phyloP scores from a whole-genome alignment of 2,888 invertebrate species.

The Drosophila suboccidentalis region DNA sequence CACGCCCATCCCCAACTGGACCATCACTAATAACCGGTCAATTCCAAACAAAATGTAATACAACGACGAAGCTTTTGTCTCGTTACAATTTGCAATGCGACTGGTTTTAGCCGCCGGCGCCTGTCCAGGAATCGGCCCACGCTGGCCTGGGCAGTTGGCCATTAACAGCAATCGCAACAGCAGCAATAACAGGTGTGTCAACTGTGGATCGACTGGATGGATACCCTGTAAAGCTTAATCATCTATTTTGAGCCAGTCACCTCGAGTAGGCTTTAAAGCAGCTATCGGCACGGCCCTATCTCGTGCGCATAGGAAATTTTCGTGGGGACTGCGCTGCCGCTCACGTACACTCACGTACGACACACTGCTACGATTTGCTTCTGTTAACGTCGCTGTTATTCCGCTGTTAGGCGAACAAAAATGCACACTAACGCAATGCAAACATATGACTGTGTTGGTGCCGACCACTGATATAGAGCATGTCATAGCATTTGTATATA shows the following conservation, averaged over 20 bases:
- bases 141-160: conserved; percentile 38
- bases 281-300: too few relatives aligned
- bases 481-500: too few relatives aligned
- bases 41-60: conserved; percentile 35
- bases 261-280: background rate
- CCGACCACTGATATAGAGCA: too few relatives aligned
- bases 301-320: too few relatives aligned
- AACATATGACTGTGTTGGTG: too few relatives aligned
- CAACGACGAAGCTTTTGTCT: conserved; percentile 23
- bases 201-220: background rate
- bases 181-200: conserved; percentile 1
- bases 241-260: background rate
- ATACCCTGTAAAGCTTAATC: background rate
- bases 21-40: conserved; percentile 19
- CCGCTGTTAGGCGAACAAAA: too few relatives aligned
- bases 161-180: conserved; percentile 24
- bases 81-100: conserved; percentile 37
- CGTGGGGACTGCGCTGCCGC: too few relatives aligned
- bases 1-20: background rate
- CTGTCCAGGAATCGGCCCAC: conserved; percentile 39
- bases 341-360: too few relatives aligned
- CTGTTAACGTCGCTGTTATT: too few relatives aligned
- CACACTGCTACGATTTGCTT: too few relatives aligned
- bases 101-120: conserved; percentile 39
- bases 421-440: too few relatives aligned